These are phyloP conservation scores for Solenopsis fugax DNA, from an alignment of 1,140 invertebrate species.

Conservation along the genomic window DNA sequence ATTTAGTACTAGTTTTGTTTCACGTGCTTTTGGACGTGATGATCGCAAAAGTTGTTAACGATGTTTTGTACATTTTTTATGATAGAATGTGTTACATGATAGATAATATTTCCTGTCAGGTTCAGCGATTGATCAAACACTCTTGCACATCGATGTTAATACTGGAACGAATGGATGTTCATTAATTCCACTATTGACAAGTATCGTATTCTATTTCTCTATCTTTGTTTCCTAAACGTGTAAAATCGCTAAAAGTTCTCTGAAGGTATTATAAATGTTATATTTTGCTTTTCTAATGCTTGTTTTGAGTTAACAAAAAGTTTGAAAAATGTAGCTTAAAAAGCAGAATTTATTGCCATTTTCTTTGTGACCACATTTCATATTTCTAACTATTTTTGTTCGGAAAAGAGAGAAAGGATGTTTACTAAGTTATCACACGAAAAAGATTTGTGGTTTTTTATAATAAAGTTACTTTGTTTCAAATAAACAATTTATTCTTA, in stretches of 20 bases:
- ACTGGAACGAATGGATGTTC: slow-evolving; percentile 8
- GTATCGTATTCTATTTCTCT: slow-evolving; percentile 1
- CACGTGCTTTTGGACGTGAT: neutral
- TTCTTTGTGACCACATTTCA: neutral
- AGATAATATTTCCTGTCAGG: slow-evolving; percentile 8
- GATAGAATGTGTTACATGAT: neutral
- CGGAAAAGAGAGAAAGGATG: neutral
- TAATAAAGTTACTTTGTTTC: too few relatives aligned
- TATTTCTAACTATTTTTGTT: neutral
- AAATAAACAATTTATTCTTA: too few relatives aligned
- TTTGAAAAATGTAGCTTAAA: neutral
- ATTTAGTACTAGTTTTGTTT: neutral
- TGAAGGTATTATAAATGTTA: neutral
- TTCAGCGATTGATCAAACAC: slow-evolving; percentile 14
- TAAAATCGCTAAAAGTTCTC: neutral
- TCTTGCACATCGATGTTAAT: slow-evolving; percentile 18
- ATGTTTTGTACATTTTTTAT: neutral
- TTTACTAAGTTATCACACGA: neutral
- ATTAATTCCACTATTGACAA: slow-evolving; percentile 29
- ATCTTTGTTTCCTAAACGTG: neutral
- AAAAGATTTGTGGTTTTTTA: too few relatives aligned
- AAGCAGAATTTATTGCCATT: neutral
- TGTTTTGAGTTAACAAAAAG: neutral
- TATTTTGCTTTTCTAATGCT: neutral
- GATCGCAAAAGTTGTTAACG: slow-evolving; percentile 2